Conservation (phyloP, 2,797 vertebrate genomes). For the Coccyzus lansbergi region DNA sequence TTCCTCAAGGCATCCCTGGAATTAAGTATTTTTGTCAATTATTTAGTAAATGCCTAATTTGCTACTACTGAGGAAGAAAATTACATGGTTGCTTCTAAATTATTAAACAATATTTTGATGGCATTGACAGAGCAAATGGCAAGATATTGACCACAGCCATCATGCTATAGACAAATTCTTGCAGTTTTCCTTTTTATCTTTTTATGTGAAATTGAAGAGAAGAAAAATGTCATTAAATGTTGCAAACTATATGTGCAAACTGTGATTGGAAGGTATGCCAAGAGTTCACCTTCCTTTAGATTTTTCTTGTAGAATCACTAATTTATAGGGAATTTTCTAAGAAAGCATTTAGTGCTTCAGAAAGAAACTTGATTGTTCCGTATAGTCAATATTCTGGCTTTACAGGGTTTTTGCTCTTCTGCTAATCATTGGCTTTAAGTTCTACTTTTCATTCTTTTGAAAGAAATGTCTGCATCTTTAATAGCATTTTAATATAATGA, state of each 20-base stretch:
- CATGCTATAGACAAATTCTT: constrained; percentile 58
- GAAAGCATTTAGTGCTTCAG: constrained; percentile 47
- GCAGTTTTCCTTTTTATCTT: constrained; percentile 55
- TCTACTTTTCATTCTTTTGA: constrained; percentile 7
- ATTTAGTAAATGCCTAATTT: constrained; percentile 82
- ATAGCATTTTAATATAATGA: neutral
- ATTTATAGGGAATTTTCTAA: constrained; percentile 42
- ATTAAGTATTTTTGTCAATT: constrained; percentile 80
- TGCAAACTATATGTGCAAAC: constrained; percentile 63
- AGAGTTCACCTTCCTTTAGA: constrained; percentile 50
- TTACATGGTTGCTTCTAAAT: constrained; percentile 77
- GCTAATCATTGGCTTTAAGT: neutral
- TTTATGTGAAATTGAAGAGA: constrained; percentile 76
- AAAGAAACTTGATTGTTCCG: constrained; percentile 22
- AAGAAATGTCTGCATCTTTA: constrained; percentile 13
- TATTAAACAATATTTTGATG: constrained; percentile 81
- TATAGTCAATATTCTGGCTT: constrained; percentile 12
- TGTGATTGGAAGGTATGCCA: constrained; percentile 44
- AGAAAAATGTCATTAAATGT: constrained; percentile 73
- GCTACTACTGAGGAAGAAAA: constrained; percentile 74
- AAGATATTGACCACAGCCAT: constrained; percentile 71
- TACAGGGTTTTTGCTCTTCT: neutral
- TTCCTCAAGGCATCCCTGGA: constrained; percentile 65
- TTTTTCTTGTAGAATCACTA: constrained; percentile 40
- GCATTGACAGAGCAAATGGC: constrained; percentile 73